These are phyloP conservation scores for Colaptes auratus DNA, from an alignment of 2,113 vertebrate genomes.

Conservation along the genomic window DNA sequence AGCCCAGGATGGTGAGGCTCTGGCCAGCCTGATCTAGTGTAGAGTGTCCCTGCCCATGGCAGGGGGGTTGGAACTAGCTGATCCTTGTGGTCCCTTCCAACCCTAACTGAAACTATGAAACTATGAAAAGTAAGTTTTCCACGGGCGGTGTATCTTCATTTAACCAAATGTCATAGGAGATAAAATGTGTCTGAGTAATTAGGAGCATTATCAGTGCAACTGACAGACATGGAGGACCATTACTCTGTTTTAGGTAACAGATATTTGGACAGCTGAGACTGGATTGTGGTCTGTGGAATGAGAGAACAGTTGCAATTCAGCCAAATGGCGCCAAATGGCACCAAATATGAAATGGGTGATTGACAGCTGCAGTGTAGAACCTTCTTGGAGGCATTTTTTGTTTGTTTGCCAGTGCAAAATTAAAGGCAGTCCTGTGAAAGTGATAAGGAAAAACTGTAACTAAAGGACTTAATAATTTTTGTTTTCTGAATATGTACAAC, in stretches of 20 bases:
- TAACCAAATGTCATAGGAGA: not conserved
- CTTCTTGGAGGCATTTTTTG: not conserved
- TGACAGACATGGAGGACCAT: not conserved
- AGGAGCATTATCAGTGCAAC: not conserved
- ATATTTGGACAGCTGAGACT: not conserved
- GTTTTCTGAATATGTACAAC: not conserved
- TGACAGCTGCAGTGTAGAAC: not conserved
- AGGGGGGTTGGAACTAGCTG: too few relatives aligned
- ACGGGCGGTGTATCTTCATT: not conserved
- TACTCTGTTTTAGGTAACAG: not conserved
- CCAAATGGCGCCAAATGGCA: not conserved
- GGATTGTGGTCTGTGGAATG: not conserved
- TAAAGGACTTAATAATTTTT: not conserved
- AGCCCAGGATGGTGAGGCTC: too few relatives aligned
- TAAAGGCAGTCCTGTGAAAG: not conserved
- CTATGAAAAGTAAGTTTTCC: not conserved
- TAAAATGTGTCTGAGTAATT: not conserved
- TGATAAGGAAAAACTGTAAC: rapidly evolving
- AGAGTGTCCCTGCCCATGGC: too few relatives aligned
- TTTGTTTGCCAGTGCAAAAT: not conserved
- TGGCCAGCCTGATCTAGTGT: too few relatives aligned
- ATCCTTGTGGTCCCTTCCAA: too few relatives aligned
- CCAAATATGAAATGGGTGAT: not conserved
- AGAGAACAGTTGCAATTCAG: not conserved
- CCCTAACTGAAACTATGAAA: too few relatives aligned